Evolutionary conservation across 2,113 vertebrate species (phyloP).

Genomic region (Okapia johnstoni): DNA sequence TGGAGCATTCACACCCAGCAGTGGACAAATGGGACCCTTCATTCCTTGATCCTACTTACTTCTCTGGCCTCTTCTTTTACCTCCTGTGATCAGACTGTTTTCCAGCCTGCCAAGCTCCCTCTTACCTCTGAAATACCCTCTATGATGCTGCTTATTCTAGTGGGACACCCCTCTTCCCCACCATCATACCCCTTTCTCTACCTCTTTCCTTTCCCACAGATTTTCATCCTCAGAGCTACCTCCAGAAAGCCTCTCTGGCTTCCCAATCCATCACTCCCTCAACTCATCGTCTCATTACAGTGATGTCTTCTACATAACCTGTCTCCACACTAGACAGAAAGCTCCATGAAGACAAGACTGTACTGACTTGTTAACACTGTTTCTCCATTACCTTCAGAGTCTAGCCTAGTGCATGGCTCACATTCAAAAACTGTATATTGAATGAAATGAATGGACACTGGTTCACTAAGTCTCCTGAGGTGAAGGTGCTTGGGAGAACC

Average conservation of each 20-base stretch:
- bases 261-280: background rate
- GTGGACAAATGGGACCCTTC: background rate
- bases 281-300: background rate
- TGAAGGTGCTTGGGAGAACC: background rate
- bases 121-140: accelerated
- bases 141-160: background rate
- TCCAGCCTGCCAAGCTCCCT: accelerated
- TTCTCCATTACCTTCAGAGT: background rate
- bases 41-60: background rate
- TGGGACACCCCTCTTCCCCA: accelerated
- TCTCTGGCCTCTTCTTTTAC: no score
- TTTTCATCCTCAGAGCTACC: background rate
- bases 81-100: background rate
- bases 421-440: accelerated
- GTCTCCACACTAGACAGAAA: background rate
- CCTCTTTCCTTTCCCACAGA: no score
- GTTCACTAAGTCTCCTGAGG: background rate
- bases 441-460: background rate
- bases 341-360: background rate
- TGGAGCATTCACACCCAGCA: background rate
- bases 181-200: background rate
- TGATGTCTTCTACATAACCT: no score
- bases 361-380: accelerated
- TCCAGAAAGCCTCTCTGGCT: background rate
- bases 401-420: background rate